phyloP scores from a whole-genome alignment of 2,797 vertebrate species.

The Fistularia commersonii region DNA sequence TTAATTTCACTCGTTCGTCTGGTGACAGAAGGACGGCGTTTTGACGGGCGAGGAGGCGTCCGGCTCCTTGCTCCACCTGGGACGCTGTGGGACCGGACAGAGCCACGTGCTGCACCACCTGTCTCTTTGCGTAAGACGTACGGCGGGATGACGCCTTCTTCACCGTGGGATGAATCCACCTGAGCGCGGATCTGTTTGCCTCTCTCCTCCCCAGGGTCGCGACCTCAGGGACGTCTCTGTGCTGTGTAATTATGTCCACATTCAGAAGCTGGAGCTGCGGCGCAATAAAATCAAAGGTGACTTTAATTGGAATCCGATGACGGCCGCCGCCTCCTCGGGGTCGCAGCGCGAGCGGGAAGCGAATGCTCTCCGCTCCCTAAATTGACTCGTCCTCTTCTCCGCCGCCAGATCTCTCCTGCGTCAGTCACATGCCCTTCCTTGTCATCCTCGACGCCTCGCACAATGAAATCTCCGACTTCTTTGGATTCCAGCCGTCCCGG shows the following conservation, averaged over 20 bases:
- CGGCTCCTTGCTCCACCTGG: slow-evolving; percentile 69
- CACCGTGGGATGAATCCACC: neutral
- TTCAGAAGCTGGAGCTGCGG: slow-evolving; percentile 87
- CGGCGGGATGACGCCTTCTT: neutral
- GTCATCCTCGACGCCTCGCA: slow-evolving; percentile 83
- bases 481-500: slow-evolving; percentile 84
- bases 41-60: slow-evolving; percentile 73
- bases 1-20: neutral
- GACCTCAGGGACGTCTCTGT: slow-evolving; percentile 78
- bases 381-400: neutral
- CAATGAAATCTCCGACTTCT: slow-evolving; percentile 83
- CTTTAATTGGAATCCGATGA: neutral
- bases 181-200: slow-evolving; percentile 25
- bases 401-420: slow-evolving; percentile 85
- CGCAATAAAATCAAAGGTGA: slow-evolving; percentile 89
- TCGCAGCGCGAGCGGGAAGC: no score
- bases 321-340: no score
- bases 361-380: neutral
- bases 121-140: slow-evolving; percentile 79
- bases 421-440: slow-evolving; percentile 87
- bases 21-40: slow-evolving; percentile 63
- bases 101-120: slow-evolving; percentile 79
- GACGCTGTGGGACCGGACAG: slow-evolving; percentile 72
- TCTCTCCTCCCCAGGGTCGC: slow-evolving; percentile 56
- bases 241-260: slow-evolving; percentile 80